A percentile compares a stretch with the other conserved stretches of the same genome.
These are phyloP conservation scores for Gibbula magus DNA, from an alignment of 2,888 invertebrate genomes.

Conservation along the genomic window DNA sequence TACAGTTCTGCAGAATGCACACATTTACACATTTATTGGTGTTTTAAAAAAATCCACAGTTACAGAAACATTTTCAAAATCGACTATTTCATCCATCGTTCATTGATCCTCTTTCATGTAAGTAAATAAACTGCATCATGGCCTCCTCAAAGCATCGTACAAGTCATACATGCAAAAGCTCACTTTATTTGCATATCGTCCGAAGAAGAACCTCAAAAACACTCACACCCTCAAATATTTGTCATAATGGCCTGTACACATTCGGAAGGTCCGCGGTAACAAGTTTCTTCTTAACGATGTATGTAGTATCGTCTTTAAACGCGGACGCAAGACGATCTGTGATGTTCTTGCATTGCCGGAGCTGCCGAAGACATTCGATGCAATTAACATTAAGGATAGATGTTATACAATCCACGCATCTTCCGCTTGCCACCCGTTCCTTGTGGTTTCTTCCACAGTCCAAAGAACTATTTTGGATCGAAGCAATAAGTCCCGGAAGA, in stretches of 20 bases:
- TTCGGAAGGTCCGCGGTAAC: not conserved
- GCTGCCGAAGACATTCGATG: not conserved
- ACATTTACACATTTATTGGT: no score
- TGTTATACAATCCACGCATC: not conserved
- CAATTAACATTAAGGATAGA: not conserved
- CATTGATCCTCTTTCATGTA: no score
- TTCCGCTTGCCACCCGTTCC: not conserved
- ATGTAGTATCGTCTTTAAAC: not conserved
- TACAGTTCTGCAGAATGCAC: no score
- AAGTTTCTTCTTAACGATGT: not conserved
- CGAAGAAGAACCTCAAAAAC: no score
- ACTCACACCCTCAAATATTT: not conserved
- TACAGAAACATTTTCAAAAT: no score
- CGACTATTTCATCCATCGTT: no score
- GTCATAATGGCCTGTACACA: not conserved
- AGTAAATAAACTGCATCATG: no score
- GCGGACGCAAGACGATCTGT: not conserved
- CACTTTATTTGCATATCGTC: no score
- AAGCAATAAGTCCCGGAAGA: not conserved
- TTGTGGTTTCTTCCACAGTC: not conserved
- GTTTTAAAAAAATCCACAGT: no score
- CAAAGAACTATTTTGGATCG: not conserved
- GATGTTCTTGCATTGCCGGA: not conserved
- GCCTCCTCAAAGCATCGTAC: no score
- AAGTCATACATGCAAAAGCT: no score